Evolutionary conservation across 2,113 vertebrate genomes (phyloP).

Genomic region (Pyrgilauda ruficollis): DNA sequence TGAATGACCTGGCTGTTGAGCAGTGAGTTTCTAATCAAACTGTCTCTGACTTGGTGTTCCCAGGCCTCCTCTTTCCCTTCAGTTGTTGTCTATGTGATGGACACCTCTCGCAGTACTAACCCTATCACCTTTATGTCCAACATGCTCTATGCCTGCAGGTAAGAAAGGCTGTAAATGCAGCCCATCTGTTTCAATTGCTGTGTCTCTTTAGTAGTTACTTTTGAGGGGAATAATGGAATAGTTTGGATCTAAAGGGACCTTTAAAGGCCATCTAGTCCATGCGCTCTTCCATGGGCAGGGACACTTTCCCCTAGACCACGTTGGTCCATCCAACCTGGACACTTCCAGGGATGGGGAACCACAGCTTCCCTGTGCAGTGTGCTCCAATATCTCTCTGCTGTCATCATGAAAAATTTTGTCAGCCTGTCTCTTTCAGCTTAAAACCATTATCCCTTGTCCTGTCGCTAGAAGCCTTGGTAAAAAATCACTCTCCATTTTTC

Average conservation of each 20-base stretch:
- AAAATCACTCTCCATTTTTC: not conserved
- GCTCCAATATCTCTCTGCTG: not conserved
- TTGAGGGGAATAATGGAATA: not conserved
- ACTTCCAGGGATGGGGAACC: not conserved
- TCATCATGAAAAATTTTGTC: not conserved
- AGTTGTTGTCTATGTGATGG: constrained; percentile 95
- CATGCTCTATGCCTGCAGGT: constrained; percentile 99
- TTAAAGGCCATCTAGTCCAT: not conserved
- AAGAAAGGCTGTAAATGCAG: not conserved
- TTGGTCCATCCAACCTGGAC: not conserved
- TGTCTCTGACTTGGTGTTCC: not conserved
- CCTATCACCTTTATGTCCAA: constrained; percentile 99
- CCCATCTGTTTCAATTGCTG: not conserved
- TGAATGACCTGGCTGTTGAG: not conserved
- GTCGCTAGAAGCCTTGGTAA: not conserved
- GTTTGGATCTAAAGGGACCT: not conserved
- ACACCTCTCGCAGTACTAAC: constrained; percentile 92
- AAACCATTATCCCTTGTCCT: not conserved
- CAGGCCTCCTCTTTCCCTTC: constrained; percentile 95
- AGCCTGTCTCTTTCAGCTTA: not conserved
- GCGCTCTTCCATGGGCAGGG: rapidly evolving
- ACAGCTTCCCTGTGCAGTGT: not conserved
- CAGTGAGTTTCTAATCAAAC: not conserved
- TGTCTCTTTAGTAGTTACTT: not conserved
- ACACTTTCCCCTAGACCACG: not conserved